These are phyloP conservation scores for Fragum sueziense DNA, from an alignment of 2,888 invertebrate genomes.

Conservation along the genomic window DNA sequence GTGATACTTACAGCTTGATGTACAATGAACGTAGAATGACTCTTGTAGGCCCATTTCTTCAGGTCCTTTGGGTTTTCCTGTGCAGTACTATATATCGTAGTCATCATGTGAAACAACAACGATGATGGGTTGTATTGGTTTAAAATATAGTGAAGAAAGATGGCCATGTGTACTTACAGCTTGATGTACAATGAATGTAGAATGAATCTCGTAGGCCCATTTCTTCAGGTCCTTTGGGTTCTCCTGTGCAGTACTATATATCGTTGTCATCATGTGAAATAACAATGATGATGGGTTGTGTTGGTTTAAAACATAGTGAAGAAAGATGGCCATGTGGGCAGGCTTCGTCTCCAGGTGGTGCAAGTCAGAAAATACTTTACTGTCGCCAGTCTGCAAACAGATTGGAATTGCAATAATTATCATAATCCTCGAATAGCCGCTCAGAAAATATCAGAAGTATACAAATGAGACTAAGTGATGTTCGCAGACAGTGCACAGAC, in stretches of 20 bases:
- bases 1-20: conserved; percentile 77
- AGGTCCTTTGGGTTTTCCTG: conserved; percentile 93
- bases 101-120: conserved; percentile 93
- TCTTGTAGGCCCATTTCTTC: conserved; percentile 99
- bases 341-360: conserved; percentile 92
- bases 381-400: conserved; percentile 69
- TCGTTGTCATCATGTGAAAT: conserved; percentile 95
- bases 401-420: too few relatives aligned
- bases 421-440: too few relatives aligned
- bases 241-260: conserved; percentile 89
- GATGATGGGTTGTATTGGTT: conserved; percentile 92
- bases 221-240: conserved; percentile 95
- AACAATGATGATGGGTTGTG: conserved; percentile 90
- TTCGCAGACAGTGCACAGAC: too few relatives aligned
- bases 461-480: too few relatives aligned
- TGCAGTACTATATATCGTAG: conserved; percentile 90
- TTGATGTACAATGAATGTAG: conserved; percentile 87
- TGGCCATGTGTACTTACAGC: conserved; percentile 87
- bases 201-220: conserved; percentile 99
- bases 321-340: conserved; percentile 96
- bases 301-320: conserved; percentile 92
- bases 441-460: too few relatives aligned
- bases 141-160: conserved; percentile 94
- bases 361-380: conserved; percentile 90
- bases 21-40: conserved; percentile 93